A percentile compares a stretch with the other conserved stretches of the same genome.
These are phyloP conservation scores for Keiferia lycopersicella DNA, from an alignment of 2,888 invertebrate species.

Conservation along the genomic window DNA sequence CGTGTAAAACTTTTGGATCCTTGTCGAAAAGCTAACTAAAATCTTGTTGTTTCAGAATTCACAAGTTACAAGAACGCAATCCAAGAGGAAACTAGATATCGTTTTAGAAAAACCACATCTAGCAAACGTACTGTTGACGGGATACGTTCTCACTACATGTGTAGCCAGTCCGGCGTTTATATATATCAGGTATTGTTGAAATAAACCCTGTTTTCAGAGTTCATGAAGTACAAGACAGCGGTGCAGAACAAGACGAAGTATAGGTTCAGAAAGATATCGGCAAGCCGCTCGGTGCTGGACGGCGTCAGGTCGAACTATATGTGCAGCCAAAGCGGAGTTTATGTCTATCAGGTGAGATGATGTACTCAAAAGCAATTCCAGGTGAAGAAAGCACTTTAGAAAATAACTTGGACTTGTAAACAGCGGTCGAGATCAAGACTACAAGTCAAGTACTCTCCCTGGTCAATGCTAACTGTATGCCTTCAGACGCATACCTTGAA, in stretches of 20 bases:
- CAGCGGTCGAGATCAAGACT: too few species aligned
- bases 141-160: slow-evolving; percentile 72
- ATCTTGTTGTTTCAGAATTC: slow-evolving; percentile 53
- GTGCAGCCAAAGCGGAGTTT: slow-evolving; percentile 67
- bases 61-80: slow-evolving; percentile 71
- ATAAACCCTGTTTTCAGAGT: slow-evolving; percentile 51
- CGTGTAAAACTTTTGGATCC: slow-evolving; percentile 10
- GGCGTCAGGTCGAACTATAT: slow-evolving; percentile 72
- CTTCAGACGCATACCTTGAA: too few species aligned
- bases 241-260: slow-evolving; percentile 72
- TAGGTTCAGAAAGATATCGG: slow-evolving; percentile 70
- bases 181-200: slow-evolving; percentile 60
- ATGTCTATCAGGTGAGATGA: slow-evolving; percentile 31
- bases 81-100: slow-evolving; percentile 69
- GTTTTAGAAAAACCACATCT: slow-evolving; percentile 72
- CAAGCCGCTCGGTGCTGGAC: slow-evolving; percentile 73
- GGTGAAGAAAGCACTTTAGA: too few species aligned
- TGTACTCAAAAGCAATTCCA: too few species aligned
- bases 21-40: slow-evolving; percentile 23
- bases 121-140: slow-evolving; percentile 76
- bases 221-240: slow-evolving; percentile 69
- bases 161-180: slow-evolving; percentile 73
- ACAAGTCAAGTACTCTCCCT: too few species aligned
- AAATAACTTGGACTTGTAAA: too few species aligned
- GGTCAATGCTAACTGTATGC: too few species aligned